Conservation (phyloP, 2,797 vertebrate species). For the Lacerta viridis region DNA sequence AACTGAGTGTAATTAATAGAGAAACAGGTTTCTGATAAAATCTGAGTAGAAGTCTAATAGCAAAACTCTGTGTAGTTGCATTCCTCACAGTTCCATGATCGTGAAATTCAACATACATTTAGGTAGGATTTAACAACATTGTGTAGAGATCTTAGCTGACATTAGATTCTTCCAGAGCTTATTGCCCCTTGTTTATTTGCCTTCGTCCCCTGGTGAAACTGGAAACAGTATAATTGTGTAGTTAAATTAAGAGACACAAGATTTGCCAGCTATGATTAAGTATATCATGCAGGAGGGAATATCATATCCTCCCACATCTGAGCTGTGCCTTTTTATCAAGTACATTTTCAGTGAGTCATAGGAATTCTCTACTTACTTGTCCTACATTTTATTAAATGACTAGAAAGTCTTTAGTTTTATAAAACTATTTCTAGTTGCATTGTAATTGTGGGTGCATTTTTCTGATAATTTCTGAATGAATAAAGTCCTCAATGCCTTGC, state of each 20-base stretch:
- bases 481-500: background rate
- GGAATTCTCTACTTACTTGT: slow-evolving; percentile 1
- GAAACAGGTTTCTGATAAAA: background rate
- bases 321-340: slow-evolving; percentile 25
- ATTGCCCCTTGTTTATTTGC: slow-evolving; percentile 6
- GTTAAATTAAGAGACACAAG: slow-evolving; percentile 34
- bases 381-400: slow-evolving; percentile 15
- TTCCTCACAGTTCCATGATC: background rate
- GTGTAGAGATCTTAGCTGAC: background rate
- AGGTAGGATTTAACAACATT: slow-evolving; percentile 1
- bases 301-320: background rate
- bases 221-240: slow-evolving; percentile 35
- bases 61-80: background rate
- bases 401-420: slow-evolving; percentile 1
- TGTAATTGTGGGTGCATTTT: background rate
- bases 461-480: background rate
- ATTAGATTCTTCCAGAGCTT: background rate
- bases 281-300: slow-evolving; percentile 51
- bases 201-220: background rate
- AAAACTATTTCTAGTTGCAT: background rate
- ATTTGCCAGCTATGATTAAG: slow-evolving; percentile 59
- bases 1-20: background rate
- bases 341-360: slow-evolving; percentile 22
- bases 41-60: background rate
- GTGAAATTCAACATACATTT: slow-evolving; percentile 4